Evolutionary conservation across 2,888 invertebrate genomes (phyloP).

Genomic region (Andricus quercusramuli): DNA sequence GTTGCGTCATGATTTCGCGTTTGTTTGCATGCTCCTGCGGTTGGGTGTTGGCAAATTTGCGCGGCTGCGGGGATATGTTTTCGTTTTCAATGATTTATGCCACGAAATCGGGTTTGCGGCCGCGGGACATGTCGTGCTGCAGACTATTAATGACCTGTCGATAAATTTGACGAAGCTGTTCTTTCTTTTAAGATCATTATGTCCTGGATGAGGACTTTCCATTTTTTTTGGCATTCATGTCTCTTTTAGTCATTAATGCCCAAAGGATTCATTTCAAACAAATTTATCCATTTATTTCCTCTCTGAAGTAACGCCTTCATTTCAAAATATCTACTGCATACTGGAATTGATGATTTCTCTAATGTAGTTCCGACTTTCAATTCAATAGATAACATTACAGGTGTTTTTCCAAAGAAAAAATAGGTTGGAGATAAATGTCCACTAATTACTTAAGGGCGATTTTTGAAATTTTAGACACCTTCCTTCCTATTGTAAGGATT

Average conservation of each 20-base stretch:
- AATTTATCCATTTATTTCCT: no score
- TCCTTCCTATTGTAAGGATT: no score
- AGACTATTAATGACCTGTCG: conserved; percentile 67
- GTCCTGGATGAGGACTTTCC: not conserved
- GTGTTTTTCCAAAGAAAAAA: no score
- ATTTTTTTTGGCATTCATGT: not conserved
- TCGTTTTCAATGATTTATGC: conserved; percentile 79
- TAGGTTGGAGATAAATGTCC: no score
- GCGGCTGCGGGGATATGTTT: conserved; percentile 77
- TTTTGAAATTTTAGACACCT: no score
- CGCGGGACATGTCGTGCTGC: conserved; percentile 65
- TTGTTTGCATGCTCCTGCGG: conserved; percentile 77
- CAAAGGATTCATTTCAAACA: no score
- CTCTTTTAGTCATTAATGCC: not conserved
- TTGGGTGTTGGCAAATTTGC: conserved; percentile 78
- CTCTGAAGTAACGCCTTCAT: no score
- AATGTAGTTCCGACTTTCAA: no score
- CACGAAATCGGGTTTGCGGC: conserved; percentile 70
- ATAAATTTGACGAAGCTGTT: conserved; percentile 42
- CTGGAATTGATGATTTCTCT: no score
- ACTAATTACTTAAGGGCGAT: no score
- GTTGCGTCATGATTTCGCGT: conserved; percentile 76
- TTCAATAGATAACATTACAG: no score
- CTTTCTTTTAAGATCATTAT: conserved; percentile 6
- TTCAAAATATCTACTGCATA: no score